Evolutionary conservation across 1,140 invertebrate genomes (phyloP).

Genomic region (Stenopsyche tienmushanensis): DNA sequence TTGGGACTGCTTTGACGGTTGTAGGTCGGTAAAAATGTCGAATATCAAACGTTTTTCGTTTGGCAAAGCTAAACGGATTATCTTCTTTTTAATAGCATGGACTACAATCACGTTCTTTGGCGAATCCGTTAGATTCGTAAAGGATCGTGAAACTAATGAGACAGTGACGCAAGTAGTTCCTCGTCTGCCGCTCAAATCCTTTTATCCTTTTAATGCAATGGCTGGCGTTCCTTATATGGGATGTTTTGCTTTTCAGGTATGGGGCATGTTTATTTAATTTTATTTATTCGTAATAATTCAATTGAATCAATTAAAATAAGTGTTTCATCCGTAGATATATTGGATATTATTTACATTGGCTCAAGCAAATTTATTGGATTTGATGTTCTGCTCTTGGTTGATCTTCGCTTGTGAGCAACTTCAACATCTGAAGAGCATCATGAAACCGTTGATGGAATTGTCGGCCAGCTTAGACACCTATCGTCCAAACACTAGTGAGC

Average conservation of each 20-base stretch:
- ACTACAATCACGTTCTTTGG: constrained; percentile 75
- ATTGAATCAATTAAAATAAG: background rate
- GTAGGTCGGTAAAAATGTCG: constrained; percentile 51
- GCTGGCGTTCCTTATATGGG: constrained; percentile 65
- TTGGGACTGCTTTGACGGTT: constrained; percentile 61
- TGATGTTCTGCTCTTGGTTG: constrained; percentile 79
- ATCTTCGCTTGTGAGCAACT: constrained; percentile 82
- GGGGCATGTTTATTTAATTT: background rate
- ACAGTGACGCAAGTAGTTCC: constrained; percentile 69
- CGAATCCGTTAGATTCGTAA: constrained; percentile 66
- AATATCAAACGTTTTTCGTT: background rate
- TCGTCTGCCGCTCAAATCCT: constrained; percentile 71
- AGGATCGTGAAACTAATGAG: constrained; percentile 71
- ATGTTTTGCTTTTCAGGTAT: constrained; percentile 66
- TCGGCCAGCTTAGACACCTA: constrained; percentile 77
- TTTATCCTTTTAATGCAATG: constrained; percentile 73
- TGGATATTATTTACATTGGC: constrained; percentile 71
- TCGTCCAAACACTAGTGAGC: constrained; percentile 73
- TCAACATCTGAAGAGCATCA: constrained; percentile 79
- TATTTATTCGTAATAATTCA: background rate
- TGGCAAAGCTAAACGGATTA: no score
- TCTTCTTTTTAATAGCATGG: constrained; percentile 60
- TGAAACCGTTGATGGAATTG: constrained; percentile 82
- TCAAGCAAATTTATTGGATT: constrained; percentile 71
- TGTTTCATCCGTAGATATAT: constrained; percentile 59